Percentiles rank a stretch among this genome's conserved stretches.
Evolutionary conservation across 2,888 invertebrate genomes (phyloP).

Genomic region (Caenorhabditis japonica): DNA sequence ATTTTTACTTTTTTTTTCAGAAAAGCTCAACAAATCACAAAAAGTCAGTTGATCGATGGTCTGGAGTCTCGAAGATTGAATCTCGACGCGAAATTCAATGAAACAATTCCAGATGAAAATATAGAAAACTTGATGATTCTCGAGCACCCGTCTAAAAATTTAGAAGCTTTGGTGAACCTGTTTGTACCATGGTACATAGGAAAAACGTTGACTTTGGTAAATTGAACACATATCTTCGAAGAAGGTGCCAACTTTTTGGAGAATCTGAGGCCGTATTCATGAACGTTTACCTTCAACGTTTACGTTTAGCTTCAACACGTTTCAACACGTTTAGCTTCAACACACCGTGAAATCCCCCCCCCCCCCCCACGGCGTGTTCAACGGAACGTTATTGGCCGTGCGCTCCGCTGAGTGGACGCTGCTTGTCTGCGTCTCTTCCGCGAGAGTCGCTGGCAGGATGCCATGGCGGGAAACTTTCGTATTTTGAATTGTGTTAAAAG

Average conservation of each 20-base stretch:
- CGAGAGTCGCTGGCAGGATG: too few species aligned
- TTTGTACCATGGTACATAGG: slow-evolving; percentile 38
- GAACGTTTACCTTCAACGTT: too few species aligned
- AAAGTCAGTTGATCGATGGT: not conserved
- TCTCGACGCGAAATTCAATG: slow-evolving; percentile 14
- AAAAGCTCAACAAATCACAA: slow-evolving; percentile 1
- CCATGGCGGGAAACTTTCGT: too few species aligned
- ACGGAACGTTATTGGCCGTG: too few species aligned
- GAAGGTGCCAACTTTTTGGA: not conserved
- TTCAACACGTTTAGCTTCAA: too few species aligned
- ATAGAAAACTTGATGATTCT: slow-evolving; percentile 26
- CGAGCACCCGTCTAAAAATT: slow-evolving; percentile 15
- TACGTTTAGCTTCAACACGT: too few species aligned
- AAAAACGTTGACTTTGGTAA: slow-evolving; percentile 43
- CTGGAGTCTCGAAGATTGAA: slow-evolving; percentile 6
- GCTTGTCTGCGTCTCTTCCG: too few species aligned
- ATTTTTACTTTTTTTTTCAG: slow-evolving; percentile 9
- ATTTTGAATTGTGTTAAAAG: too few species aligned
- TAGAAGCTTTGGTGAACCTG: slow-evolving; percentile 13
- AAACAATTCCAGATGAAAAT: not conserved
- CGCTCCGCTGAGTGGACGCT: too few species aligned
- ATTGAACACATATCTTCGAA: not conserved
- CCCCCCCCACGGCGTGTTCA: too few species aligned
- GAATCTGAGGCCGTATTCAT: not conserved
- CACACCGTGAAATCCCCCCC: too few species aligned